Base-by-base conservation (phyloP, 2,888 invertebrate species). In the Hydrotaea cyrtoneurina region DNA sequence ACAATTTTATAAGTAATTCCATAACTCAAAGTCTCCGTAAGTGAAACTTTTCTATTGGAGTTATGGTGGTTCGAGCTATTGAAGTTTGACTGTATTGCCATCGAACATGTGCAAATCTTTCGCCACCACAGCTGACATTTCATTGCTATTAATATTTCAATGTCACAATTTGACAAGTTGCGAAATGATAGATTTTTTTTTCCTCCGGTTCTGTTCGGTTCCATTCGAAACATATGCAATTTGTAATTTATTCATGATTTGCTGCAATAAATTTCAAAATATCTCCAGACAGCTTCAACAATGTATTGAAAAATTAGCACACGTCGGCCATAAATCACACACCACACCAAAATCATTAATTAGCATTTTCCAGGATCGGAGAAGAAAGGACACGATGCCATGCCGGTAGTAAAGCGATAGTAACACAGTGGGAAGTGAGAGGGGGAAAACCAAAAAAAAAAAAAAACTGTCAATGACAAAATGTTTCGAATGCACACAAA, bases 301-400 rank as follows among this genome's bases (percentile, higher is more conserved):
- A 59, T 66, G 62, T 59, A 73, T 75, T 72, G 76, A 76, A 73
- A 81, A 79, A 82, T 82, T 85, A 85, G 85, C 85, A 85, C 85
- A 73, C 85, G 81, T 85, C 77, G 79, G 79, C 73, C 71, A 79
- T 85, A 82, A 85, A 85, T 85, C 66, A 85, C 78, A 17, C 39
- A 19, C 46, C 23, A 23, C 8, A 43, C 46, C 8, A 43, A 66
- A 66, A 23, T 79, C 78, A 73, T 74, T 85, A 82, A 79, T 77
- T 82, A 85, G 76, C 53, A 66, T 53, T 62, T 81, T 75, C 39
- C 15, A 50, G 23, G 43, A 39, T 59, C 17, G 43, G 8, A 57
- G 21, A 50, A 50, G 55, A 76, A 39, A 36, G 17, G 72, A 55
- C 13, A 4, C 31, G 31, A 7, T 31, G 50, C 53, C 55, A 62